Conservation (phyloP, 2,888 invertebrate genomes). For the Aquatica leii region DNA sequence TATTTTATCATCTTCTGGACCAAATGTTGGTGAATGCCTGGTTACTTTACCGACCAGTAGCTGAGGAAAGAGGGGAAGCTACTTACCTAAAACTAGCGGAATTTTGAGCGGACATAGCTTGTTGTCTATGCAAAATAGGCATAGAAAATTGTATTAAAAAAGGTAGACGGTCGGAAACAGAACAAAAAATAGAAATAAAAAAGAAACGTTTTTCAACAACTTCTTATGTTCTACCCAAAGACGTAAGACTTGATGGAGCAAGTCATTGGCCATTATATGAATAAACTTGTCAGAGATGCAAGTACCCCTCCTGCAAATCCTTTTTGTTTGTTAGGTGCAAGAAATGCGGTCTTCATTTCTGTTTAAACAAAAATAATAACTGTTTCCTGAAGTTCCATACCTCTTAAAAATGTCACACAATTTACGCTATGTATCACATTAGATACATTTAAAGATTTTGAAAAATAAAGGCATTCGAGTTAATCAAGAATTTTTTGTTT, state of each 20-base stretch:
- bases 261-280: neutral
- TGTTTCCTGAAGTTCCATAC: too few relatives aligned
- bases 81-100: constrained; percentile 37
- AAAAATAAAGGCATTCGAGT: too few relatives aligned
- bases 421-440: too few relatives aligned
- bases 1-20: constrained; percentile 29
- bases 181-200: neutral
- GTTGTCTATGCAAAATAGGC: constrained; percentile 13
- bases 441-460: too few relatives aligned
- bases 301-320: too few relatives aligned
- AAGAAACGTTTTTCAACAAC: constrained; percentile 11
- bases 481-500: too few relatives aligned
- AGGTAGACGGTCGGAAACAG: constrained; percentile 11
- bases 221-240: neutral
- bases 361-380: too few relatives aligned
- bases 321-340: too few relatives aligned
- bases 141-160: neutral
- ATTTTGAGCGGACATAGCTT: constrained; percentile 31
- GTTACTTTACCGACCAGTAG: constrained; percentile 20
- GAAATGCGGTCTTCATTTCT: too few relatives aligned
- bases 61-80: constrained; percentile 14
- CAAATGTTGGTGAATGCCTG: constrained; percentile 25
- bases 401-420: too few relatives aligned
- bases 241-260: neutral
- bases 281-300: neutral